Conservation (phyloP, 2,113 vertebrate species). For the Beaufortia kweichowensis region DNA sequence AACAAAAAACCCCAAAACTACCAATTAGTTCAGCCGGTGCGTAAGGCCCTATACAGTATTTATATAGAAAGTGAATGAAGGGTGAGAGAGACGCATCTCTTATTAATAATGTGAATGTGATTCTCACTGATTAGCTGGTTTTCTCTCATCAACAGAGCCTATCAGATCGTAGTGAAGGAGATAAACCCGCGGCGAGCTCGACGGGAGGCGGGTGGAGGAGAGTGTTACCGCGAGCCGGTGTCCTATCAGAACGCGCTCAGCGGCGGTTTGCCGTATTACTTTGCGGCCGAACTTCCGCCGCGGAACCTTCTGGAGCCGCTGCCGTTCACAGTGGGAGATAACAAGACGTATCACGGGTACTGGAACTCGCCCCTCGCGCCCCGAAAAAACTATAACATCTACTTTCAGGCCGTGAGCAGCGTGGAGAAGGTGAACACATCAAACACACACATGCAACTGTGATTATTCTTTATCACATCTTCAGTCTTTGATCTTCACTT, state of each 20-base stretch:
- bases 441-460: background rate
- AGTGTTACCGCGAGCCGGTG: conserved; percentile 91
- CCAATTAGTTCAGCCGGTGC: too few species aligned
- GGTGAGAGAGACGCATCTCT: too few species aligned
- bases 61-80: too few species aligned
- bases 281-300: conserved; percentile 91
- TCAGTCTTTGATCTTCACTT: background rate
- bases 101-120: too few species aligned
- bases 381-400: conserved; percentile 98
- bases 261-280: conserved; percentile 88
- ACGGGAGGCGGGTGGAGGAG: conserved; percentile 82
- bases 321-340: conserved; percentile 96
- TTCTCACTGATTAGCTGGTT: background rate
- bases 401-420: conserved; percentile 98
- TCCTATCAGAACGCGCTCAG: conserved; percentile 85
- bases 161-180: conserved; percentile 96
- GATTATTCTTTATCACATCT: too few species aligned
- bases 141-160: conserved; percentile 75
- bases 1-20: too few species aligned
- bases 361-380: conserved; percentile 95
- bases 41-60: too few species aligned
- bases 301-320: conserved; percentile 88
- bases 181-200: conserved; percentile 85
- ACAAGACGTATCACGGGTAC: conserved; percentile 95
- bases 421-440: conserved; percentile 84